phyloP scores from a whole-genome alignment of 2,797 vertebrate genomes.

The Poeciliopsis presidionis region DNA sequence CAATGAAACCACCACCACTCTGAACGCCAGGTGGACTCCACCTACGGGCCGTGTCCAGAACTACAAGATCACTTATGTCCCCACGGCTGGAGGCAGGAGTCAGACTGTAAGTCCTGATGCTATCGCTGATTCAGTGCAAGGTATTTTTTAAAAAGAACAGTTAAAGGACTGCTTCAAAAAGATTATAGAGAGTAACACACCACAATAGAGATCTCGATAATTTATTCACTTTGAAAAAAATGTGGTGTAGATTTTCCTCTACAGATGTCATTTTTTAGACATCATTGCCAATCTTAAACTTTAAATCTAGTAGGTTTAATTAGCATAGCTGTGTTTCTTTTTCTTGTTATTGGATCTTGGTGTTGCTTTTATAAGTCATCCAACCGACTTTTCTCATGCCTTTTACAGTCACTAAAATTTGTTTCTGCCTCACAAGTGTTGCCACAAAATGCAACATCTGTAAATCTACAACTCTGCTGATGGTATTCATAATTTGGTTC shows the following conservation, averaged over 20 bases:
- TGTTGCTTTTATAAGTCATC: constrained; percentile 12
- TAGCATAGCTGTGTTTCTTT: neutral
- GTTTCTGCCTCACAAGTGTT: constrained; percentile 17
- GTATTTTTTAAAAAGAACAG: neutral
- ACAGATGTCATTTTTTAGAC: neutral
- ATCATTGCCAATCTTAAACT: neutral
- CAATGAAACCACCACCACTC: constrained; percentile 90
- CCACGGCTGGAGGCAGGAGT: constrained; percentile 84
- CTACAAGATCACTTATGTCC: constrained; percentile 90
- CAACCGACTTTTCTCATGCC: constrained; percentile 12
- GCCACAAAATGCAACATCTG: constrained; percentile 14
- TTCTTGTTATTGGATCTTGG: constrained; percentile 3
- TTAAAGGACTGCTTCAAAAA: neutral
- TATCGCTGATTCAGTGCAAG: neutral
- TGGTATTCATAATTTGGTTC: constrained; percentile 46
- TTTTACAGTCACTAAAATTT: constrained; percentile 18
- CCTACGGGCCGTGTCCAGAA: constrained; percentile 91
- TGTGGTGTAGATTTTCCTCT: neutral
- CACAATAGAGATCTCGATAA: neutral
- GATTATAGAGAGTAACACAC: neutral
- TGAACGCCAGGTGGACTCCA: constrained; percentile 94
- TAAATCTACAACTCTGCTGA: constrained; percentile 20
- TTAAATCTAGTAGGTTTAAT: neutral
- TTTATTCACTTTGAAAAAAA: neutral
- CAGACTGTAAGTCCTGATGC: constrained; percentile 82